These are phyloP conservation scores for Condylostylus longicornis DNA, from an alignment of 1,140 invertebrate species.

Conservation along the genomic window DNA sequence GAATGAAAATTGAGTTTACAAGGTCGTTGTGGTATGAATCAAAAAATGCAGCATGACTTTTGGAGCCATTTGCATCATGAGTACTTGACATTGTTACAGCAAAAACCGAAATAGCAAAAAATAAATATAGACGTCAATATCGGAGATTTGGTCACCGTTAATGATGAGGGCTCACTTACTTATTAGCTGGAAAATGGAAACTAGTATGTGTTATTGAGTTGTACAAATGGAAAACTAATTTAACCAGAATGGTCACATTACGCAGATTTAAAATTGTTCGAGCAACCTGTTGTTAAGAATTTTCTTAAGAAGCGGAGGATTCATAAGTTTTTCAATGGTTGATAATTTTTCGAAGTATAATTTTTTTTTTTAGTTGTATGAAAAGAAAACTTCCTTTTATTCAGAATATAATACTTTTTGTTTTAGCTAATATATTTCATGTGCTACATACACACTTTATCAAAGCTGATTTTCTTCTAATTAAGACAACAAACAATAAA, in stretches of 20 bases:
- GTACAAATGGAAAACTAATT: slow-evolving; percentile 16
- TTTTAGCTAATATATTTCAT: too few species aligned
- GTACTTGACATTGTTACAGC: neutral
- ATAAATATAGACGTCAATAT: neutral
- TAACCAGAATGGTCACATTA: slow-evolving; percentile 11
- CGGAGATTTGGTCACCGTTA: slow-evolving; percentile 11
- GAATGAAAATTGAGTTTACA: too few species aligned
- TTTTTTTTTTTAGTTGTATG: too few species aligned
- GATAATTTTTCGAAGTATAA: too few species aligned
- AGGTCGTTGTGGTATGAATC: neutral
- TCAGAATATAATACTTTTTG: too few species aligned
- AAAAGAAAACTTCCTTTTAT: too few species aligned
- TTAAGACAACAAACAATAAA: too few species aligned
- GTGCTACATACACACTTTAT: too few species aligned
- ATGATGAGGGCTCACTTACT: slow-evolving; percentile 19
- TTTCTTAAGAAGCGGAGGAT: neutral
- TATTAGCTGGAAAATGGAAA: slow-evolving; percentile 16
- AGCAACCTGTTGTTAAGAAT: neutral
- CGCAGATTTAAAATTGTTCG: neutral
- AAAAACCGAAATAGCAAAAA: neutral
- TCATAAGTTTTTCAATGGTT: too few species aligned
- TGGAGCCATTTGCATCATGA: neutral
- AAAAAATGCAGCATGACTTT: neutral
- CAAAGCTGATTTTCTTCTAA: too few species aligned
- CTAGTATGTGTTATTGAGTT: too few species aligned